Evolutionary conservation across 2,797 vertebrate genomes (phyloP), one percentile per base, ranked within the genome.

Genomic region (Galaxias olidus): DNA sequence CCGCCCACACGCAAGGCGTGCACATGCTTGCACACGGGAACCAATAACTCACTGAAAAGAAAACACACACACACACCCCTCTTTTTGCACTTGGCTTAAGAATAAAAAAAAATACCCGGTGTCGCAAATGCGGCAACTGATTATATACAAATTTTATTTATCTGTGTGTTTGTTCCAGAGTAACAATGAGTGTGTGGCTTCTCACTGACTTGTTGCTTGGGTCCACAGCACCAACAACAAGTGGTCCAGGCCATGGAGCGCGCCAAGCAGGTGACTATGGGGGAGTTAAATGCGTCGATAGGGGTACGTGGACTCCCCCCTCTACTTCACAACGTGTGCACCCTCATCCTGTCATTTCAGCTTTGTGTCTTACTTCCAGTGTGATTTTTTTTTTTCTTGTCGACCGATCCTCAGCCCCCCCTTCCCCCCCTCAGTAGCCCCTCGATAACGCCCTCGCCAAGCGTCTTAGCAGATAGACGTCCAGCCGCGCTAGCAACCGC

Each of bases 211-310:
- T 75, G n/a, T 82, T 72, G 67, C 49, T 84, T 80, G 85, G 18
- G 68, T 83, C 75, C 68, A 12, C 92, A 97, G 95, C 95, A 97
- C 79, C 95, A 97, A 84, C 95, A 97, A 87, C 95, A 97, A 81
- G 95, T 97, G 86, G 94, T 97, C 86, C 95, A 97, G 90, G 95
- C 95, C 15, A 95, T 97, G 90, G 95, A 97, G 59, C 92, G 95
- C 81, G 95, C 95, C 84, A 97, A 97, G 93, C 95, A 97, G 92
- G 95, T 96, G 94, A 97, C 95, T 91, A 96, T 96, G 95, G 94
- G 93, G 87, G 95, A 97, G 91, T 92, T 97, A 92, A 97, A 96
- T 90, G 93, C 93, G 78, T 94, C 94, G 30, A 95, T 96, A 83
- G 95, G 95, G 94, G 95, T 96, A 94, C 85, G 94, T 93, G 91